phyloP scores from a whole-genome alignment of 1,140 invertebrate genomes.

The Solenopsis fugax region DNA sequence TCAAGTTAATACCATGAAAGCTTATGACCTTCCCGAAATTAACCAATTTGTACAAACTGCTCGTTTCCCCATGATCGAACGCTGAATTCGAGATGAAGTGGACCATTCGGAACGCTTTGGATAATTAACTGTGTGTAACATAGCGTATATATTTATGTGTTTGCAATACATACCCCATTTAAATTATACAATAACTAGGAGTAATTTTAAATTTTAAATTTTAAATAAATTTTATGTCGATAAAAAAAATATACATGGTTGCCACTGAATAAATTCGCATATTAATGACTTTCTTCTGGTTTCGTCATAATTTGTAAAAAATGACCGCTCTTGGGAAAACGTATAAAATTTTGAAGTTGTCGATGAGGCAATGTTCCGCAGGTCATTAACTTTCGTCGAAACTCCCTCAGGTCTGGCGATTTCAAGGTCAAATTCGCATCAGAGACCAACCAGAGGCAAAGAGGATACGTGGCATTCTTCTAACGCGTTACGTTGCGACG shows the following conservation, averaged over 20 bases:
- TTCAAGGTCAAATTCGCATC: constrained; percentile 56
- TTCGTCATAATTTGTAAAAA: neutral
- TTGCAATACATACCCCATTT: neutral
- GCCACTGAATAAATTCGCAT: neutral
- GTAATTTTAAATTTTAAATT: neutral
- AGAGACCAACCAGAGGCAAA: constrained; percentile 50
- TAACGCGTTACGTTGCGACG: constrained; percentile 78
- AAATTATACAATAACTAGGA: neutral
- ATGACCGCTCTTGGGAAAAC: neutral
- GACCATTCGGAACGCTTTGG: constrained; percentile 23
- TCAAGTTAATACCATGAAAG: constrained; percentile 45
- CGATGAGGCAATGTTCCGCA: neutral
- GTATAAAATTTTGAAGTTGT: neutral
- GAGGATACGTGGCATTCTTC: constrained; percentile 78
- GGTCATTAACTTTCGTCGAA: neutral
- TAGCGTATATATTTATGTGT: too few species aligned
- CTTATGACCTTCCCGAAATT: constrained; percentile 22
- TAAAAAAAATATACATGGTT: neutral
- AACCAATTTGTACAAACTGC: constrained; percentile 37
- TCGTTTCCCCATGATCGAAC: constrained; percentile 42
- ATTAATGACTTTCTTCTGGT: neutral
- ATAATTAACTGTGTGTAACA: constrained; percentile 37
- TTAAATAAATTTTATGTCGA: neutral
- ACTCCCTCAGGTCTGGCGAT: neutral
- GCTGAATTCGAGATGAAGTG: constrained; percentile 30